phyloP scores from a whole-genome alignment of 2,888 invertebrate genomes.

The Biston betularia region DNA sequence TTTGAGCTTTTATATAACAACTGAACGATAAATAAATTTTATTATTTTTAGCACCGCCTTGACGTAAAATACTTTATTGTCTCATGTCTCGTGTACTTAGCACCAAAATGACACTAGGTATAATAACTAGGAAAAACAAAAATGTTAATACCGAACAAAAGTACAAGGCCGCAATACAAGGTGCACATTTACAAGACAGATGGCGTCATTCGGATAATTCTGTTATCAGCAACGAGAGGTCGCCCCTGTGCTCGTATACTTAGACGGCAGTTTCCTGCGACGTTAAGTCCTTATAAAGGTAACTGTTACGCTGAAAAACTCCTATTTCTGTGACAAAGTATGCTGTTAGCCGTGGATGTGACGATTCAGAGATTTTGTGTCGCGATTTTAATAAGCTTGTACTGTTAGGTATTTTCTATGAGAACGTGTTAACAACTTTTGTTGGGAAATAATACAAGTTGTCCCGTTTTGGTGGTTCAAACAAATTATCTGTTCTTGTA shows the following conservation, averaged over 20 bases:
- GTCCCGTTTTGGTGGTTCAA: no score
- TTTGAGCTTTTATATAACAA: no score
- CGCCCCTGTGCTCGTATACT: conserved; percentile 79
- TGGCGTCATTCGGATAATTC: conserved; percentile 89
- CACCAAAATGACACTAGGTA: neutral
- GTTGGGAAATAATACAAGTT: neutral
- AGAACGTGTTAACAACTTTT: neutral
- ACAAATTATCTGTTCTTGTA: no score
- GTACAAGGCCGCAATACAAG: conserved; percentile 74
- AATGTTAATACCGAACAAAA: conserved; percentile 50
- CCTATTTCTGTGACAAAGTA: conserved; percentile 78
- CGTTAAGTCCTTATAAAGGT: conserved; percentile 83
- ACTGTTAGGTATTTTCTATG: conserved; percentile 43
- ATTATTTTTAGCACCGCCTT: no score
- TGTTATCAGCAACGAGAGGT: conserved; percentile 87
- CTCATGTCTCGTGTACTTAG: no score
- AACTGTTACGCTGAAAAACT: conserved; percentile 81
- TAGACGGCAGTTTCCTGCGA: conserved; percentile 80
- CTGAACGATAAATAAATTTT: no score
- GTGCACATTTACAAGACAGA: conserved; percentile 88
- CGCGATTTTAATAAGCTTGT: conserved; percentile 51
- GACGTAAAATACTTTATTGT: no score
- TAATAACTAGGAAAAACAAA: neutral
- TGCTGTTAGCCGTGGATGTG: conserved; percentile 74
- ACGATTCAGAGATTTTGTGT: conserved; percentile 71